Base-by-base conservation (phyloP, 2,797 vertebrate species). In the Typhlichthys eigenmanni region DNA sequence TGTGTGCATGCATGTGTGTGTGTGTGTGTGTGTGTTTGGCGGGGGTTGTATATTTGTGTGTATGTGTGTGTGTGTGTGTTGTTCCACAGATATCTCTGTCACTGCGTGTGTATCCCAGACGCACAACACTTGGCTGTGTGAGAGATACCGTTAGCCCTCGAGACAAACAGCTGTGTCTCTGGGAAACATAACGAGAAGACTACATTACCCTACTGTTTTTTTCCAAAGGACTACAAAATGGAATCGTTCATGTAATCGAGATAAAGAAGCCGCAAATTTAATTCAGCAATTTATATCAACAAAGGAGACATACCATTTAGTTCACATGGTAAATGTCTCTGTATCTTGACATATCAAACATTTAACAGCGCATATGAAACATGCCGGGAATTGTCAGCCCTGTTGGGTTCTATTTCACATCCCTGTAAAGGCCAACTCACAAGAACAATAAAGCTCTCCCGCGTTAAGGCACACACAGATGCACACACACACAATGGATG, bases 361-460 rank as follows among this genome's bases (percentile, higher is more conserved):
- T 13, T 74, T 56, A 58, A 64, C 49, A 13, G 38, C 0, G 0
- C 32, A 59, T 50, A n/a, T 78, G 74, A 83, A 77, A 75, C 24
- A 0, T 68, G 63, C 71, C 24, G 16, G 32, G 62, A 49, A 38
- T 13, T 24, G 60, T 51, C 52, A 13, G 66, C 56, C 52, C 72
- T 59, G 6, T 55, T 52, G 75, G 57, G 71, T 58, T 66, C 64
- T 59, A 72, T 74, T 65, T 71, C 70, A 38, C 61, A 56, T 49
- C 13, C 32, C 65, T 3, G 69, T 74, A 87, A 87, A 84, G 83
- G 80, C 85, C 80, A 85, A 52, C 78, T 84, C 76, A 83, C 66
- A 48, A 52, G 52, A 58, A 76, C 82, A 84, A 81, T 84, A 84
- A 88, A 83, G 83, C 78, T 81, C 13, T 81, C 16, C 3, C 16